Base-by-base conservation (phyloP, 2,888 invertebrate genomes). In the Calliscelio sp. region DNA sequence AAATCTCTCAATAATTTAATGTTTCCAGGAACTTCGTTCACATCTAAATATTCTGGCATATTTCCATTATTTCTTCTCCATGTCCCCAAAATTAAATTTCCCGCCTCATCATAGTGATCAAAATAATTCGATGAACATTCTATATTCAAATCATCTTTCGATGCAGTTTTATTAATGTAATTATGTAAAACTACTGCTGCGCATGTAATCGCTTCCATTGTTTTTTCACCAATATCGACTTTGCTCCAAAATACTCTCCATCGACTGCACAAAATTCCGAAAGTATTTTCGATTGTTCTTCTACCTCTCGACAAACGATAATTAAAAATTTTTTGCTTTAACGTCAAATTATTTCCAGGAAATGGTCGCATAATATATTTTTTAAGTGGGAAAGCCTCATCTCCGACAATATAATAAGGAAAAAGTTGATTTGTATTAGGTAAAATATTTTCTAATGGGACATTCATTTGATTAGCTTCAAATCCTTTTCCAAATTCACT, bases 271-370 rank as follows among this genome's bases (percentile, higher is more conserved):
- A 57, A 7, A 16, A 32, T 32, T 1, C 32, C 57, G n/a, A 32
- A 25, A 14, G 18, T 16, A n/a, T 28, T 57, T 14, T 57, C 53
- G 11, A 53, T 24, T 4, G 24, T 53, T 53, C 53, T 20, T 53
- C 53, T 20, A 5, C 53, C 53, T 14, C 53, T 20, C 10, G 53
- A 53, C 11, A 53, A 24, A 24, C 53, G 53, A 14, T 53, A 53
- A 53, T 24, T 53, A 24, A 8, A 53, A 14, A 51, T 3, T 20
- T 20, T 51, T 20, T 28, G 32, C 10, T 5, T 32, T 5, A 10
- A 5, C 6, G 4, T 44, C 14, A 44, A 44, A 44, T 59, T 32
- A 32, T 10, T 5, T 32, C 32, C 32, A 5, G 32, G 32, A 32
- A 7, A 32, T 32, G 32, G 32, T 10, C 32, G n/a, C n/a, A n/a